Evolutionary conservation across 2,113 vertebrate genomes (phyloP).

Genomic region (Noturus placidus): DNA sequence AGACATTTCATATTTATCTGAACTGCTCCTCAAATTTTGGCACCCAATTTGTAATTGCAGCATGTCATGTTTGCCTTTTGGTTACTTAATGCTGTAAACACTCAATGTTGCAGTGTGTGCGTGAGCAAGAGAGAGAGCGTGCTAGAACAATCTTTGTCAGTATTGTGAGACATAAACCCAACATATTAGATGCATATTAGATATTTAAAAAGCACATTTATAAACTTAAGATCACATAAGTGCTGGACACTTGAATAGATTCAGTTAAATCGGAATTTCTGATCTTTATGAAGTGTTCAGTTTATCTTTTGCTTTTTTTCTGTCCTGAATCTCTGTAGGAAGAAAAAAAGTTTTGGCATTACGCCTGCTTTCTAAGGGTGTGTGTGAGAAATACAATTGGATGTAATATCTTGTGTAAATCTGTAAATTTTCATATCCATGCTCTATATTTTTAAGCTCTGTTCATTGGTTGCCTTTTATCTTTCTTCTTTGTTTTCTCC

Average conservation of each 20-base stretch:
- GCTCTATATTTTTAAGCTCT: slow-evolving; percentile 20
- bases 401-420: slow-evolving; percentile 22
- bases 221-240: not conserved
- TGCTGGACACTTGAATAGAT: slow-evolving; percentile 16
- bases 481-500: not conserved
- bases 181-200: not conserved
- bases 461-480: not conserved
- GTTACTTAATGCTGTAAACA: slow-evolving; percentile 44
- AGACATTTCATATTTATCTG: not conserved
- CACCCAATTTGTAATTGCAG: not conserved
- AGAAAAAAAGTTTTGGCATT: not conserved
- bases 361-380: slow-evolving; percentile 41
- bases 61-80: not conserved
- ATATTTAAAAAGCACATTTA: not conserved
- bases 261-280: not conserved
- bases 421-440: slow-evolving; percentile 21
- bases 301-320: not conserved
- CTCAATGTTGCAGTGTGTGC: not conserved
- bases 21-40: not conserved
- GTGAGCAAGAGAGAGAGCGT: not conserved
- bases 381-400: not conserved
- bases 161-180: not conserved
- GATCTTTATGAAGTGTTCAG: not conserved
- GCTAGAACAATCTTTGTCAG: not conserved
- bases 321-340: not conserved